phyloP scores from a whole-genome alignment of 2,113 vertebrate genomes.

The Tor tambroides region DNA sequence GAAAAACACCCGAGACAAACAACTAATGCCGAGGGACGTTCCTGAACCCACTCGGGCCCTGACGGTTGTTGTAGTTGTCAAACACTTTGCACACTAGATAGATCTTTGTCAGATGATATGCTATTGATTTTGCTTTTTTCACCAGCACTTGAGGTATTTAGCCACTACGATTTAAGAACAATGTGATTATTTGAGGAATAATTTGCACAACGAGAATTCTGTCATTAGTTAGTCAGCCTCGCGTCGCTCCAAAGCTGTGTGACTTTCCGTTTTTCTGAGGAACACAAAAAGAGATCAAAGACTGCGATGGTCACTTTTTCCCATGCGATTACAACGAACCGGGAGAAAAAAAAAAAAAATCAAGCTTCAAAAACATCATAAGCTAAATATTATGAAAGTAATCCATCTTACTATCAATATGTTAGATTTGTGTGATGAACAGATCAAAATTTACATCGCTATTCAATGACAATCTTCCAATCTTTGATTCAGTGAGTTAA shows the following conservation, averaged over 20 bases:
- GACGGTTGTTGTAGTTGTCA: constrained; percentile 37
- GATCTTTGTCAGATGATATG: constrained; percentile 37
- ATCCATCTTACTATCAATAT: too few relatives aligned
- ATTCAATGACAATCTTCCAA: too few relatives aligned
- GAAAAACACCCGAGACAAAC: constrained; percentile 39
- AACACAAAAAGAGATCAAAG: neutral
- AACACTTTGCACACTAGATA: constrained; percentile 26
- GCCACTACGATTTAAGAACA: neutral
- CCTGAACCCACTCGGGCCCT: constrained; percentile 24
- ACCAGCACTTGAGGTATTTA: constrained; percentile 34
- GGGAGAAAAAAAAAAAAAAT: too few relatives aligned
- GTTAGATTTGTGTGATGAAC: too few relatives aligned
- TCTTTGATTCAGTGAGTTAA: too few relatives aligned
- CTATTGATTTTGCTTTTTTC: constrained; percentile 29
- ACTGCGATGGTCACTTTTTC: too few relatives aligned
- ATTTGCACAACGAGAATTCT: neutral
- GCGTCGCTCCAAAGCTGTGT: neutral
- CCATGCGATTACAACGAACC: too few relatives aligned
- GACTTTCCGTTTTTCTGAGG: too few relatives aligned
- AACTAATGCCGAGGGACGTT: constrained; percentile 30
- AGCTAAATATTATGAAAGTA: too few relatives aligned
- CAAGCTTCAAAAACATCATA: too few relatives aligned
- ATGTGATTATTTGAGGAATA: neutral
- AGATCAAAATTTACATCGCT: too few relatives aligned
- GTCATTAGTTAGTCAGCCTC: neutral